Base-by-base conservation (phyloP, 2,113 vertebrate genomes). In the Hydropotes inermis region DNA sequence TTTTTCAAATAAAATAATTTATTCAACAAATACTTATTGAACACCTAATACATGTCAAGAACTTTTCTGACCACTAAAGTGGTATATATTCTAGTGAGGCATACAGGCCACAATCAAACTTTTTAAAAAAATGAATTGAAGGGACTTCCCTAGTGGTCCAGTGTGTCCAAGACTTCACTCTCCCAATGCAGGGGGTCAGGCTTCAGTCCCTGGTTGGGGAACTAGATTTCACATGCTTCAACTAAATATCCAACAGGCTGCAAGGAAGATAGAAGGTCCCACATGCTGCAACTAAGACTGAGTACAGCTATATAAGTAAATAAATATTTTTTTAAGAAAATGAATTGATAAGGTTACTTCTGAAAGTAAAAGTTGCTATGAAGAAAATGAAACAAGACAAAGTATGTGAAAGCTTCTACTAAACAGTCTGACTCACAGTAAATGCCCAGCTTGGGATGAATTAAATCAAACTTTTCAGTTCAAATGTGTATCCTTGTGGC, bases 401-500 rank as follows among this genome's bases (percentile, higher is more conserved):
- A 12, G 15, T 36, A 57, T 6, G 6, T 74, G 25, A 36, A 84
- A 33, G 6, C 7, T 33, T 60, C 90, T 82, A 10, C 7, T 15
- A 1, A 11, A 7, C 15, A 36, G 14, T 25, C 25, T 19, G 39
- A 4, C 39, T 93, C 45, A 9, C 19, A n/a, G 36, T 7, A 43
- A 82, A 54, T 30, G 7, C 16, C n/a, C 54, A 33, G 2, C 23
- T 16, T 30, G 21, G 52, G 15, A 23, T 25, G 5, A 86, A 86
- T 9, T 16, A 33, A 57, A 43, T 9, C 8, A 50, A 64, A 13
- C 9, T 43, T 43, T 79, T 89, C 36, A 0, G 3, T 43, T 89
- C 28, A 25, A 9, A 30, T 19, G 30, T 11, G 27, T 57, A 19
- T 54, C 6, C 17, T 7, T 1, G 0, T 1, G 28, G 30, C 21